Evolutionary conservation across 2,113 vertebrate species (phyloP), one percentile per base, ranked within the genome.

Genomic region (Mola mola): DNA sequence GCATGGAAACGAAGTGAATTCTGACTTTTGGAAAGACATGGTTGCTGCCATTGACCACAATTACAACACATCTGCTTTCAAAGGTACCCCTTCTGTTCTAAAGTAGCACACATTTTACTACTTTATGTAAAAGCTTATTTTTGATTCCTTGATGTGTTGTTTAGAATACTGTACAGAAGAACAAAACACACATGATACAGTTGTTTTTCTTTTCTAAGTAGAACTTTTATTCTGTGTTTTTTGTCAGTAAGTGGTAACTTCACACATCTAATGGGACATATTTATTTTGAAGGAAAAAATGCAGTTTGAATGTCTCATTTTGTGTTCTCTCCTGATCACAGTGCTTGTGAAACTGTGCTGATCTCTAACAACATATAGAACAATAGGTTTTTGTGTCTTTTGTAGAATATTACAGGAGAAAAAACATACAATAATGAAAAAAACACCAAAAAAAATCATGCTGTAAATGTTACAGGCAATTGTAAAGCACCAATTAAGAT

Each of bases 1-100:
- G 94, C 89, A 90, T 70, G 93, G 91, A 63, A 89, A 87, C 73
- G 92, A 93, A 77, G 93, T 93, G 84, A 94, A 94, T 68, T 93
- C 94, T 10, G 93, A 98, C 82, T 95, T 98, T 87, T 98, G 95
- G 95, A 98, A 96, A 87, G 97, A 97, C 87, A 91, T 97, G 85
- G 75, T 98, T 51, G 93, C 94, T 82, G 94, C 93, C 77, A 94
- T 99, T 59, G 96, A 98, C 75, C 92, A 98, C 87, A 98, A 97
- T 87, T 98, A 97, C 88, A 98, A 96, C 91, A 95, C 94, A 50
- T 86, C 96, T 75, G 96, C 97, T 69, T 98, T 97, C 88, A 96
- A 94, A 94, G 95, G 97, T 97, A 92, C 81, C 93, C 3, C 15
- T 44, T 47, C 66, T 21, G 29, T 62, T 44, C 37, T 8, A 42